Base-by-base conservation (phyloP, 30 jellyfish, hydroid and myxozoan species). In the Chrysaora quinquecirrha region DNA sequence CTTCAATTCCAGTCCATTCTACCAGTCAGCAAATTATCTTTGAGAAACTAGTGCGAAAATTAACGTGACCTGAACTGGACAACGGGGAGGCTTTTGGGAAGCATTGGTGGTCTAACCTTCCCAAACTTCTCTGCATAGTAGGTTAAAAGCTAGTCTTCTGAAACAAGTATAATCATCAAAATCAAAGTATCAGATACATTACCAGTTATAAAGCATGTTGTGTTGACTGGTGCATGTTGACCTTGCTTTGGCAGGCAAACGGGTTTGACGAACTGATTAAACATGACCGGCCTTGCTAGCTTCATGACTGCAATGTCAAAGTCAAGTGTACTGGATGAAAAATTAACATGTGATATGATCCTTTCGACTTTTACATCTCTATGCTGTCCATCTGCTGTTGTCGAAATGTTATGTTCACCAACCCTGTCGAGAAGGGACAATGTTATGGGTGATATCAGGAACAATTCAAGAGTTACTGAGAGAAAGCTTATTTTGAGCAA, bases 171-270 rank as follows among this genome's bases (percentile, higher is more conserved):
- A n/a, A n/a, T n/a, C n/a, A n/a, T n/a, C 12, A 43, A 43, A 43
- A 43, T 43, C 16, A 6, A 43, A 6, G 58, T 9, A 6, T n/a
- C n/a, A n/a, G n/a, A n/a, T n/a, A n/a, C n/a, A n/a, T 9, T 80
- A 85, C 98, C 98, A 66, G 97, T 92, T 29, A 92, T 85, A 50
- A 30, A 92, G 90, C 98, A 92, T 34, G 78, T 64, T 31, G 96
- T 85, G 34, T 97, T 97, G 56, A 80, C 92, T 22, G 98, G 95
- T 16, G 86, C 89, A 32, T 56, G 85, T 23, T 81, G 76, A 2
- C 73, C 78, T 43, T 86, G 83, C 32, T 73, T 73, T 32, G 98
- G 98, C 34, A 92, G 61, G 75, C 98, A 92, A 31, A 82, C 98
- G 0, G 98, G 84, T 29, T 80, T 64, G 34, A 81, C 93, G 35